Evolutionary conservation across 2,113 vertebrate genomes (phyloP).

Genomic region (Miniopterus natalensis): DNA sequence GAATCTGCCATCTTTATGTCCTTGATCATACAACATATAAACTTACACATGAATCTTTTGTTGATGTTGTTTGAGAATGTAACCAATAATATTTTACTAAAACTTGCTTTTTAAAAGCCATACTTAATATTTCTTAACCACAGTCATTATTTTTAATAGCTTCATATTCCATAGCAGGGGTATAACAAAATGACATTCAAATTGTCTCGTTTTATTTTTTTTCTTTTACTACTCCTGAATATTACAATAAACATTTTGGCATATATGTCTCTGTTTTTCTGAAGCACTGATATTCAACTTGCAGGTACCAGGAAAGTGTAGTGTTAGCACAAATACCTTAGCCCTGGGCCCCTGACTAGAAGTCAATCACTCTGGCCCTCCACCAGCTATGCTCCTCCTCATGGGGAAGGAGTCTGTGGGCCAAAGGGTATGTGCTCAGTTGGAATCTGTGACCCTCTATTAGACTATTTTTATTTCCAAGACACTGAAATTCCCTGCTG

Average conservation of each 20-base stretch:
- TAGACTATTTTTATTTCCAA: neutral
- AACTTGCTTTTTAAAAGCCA: neutral
- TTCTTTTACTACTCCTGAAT: neutral
- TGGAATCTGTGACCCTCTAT: neutral
- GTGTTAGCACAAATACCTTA: neutral
- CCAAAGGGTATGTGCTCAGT: neutral
- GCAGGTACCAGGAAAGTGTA: neutral
- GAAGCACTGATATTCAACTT: neutral
- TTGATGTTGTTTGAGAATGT: neutral
- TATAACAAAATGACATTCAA: neutral
- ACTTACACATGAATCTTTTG: neutral
- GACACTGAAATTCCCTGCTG: neutral
- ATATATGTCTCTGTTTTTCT: neutral
- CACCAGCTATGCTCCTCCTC: neutral
- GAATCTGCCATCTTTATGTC: neutral
- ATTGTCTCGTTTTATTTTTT: neutral
- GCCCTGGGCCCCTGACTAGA: neutral
- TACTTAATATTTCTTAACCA: neutral
- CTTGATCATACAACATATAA: neutral
- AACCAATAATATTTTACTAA: neutral
- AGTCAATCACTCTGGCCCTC: neutral
- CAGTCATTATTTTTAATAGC: neutral
- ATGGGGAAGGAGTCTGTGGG: neutral
- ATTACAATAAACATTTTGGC: neutral
- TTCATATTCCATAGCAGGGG: neutral